Evolutionary conservation across 2,797 vertebrate species (phyloP), one percentile per base, ranked within the genome.

Genomic region (Sebastes jordani): DNA sequence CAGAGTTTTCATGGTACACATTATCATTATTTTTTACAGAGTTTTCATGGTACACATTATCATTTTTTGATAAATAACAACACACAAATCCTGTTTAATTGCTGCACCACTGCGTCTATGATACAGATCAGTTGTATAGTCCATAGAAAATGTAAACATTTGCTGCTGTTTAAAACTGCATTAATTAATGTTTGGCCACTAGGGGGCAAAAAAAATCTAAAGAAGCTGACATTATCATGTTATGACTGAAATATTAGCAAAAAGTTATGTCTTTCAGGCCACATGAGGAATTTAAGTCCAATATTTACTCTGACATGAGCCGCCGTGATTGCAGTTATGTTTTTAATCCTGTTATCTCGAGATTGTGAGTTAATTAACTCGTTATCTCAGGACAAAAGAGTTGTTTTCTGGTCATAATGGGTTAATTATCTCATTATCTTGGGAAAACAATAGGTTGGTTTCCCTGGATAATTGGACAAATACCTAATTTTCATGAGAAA

Each of bases 121-220:
- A 32, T 49, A 30, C 3, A 7, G 25, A 38, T 68, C 38, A 49
- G 7, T 66, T 42, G 5, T 38, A 29, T 25, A 3, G 0, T 70
- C 5, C 22, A 22, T 23, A n/a, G 11, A 4, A 67, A 23, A 55
- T 32, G 32, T 38, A 16, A 18, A 27, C 29, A 55, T 30, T 18
- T 52, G 60, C 64, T 83, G 59, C 71, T 74, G 14, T 71, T 80
- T 66, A 76, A 84, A 85, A 22, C 46, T 76, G 46, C 23, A 60
- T 46, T 30, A 11, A 42, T 71, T 58, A 1, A 63, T 76, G 13
- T 78, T 30, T 56, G 38, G 1, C 38, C 75, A 38, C 11, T 23
- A 64, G 6, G 9, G 9, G 8, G 11, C 18, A 6, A 29, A 29
- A 63, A 3, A 34, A 3, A 36, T 30, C 29, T 32, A 11, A 62